Percentiles rank a stretch among this genome's conserved stretches.
These are phyloP conservation scores for Taeniopygia guttata DNA, from an alignment of 2,797 vertebrate species.

Conservation along the genomic window DNA sequence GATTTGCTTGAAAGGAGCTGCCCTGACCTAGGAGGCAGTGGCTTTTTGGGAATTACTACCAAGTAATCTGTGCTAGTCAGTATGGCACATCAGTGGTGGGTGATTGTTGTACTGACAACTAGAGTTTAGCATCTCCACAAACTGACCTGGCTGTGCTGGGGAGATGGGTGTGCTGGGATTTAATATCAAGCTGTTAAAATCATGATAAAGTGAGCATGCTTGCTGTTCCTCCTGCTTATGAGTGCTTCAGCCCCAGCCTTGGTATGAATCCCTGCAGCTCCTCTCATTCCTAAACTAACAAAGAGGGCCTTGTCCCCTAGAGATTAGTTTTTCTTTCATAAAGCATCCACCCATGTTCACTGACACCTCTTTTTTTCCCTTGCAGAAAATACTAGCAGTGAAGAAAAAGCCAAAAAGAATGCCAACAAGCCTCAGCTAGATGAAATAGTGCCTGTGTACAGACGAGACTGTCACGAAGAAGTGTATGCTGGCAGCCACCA, in stretches of 20 bases:
- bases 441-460: constrained; percentile 98
- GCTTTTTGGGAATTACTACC: background rate
- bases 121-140: background rate
- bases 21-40: background rate
- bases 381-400: constrained; percentile 82
- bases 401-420: constrained; percentile 94
- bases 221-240: background rate
- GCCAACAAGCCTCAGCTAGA: constrained; percentile 93
- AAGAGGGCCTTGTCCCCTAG: background rate
- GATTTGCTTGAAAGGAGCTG: background rate
- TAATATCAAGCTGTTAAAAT: background rate
- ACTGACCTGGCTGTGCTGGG: background rate
- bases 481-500: constrained; percentile 99
- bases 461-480: constrained; percentile 98
- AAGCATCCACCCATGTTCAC: background rate
- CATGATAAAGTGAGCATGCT: background rate
- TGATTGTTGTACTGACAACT: background rate
- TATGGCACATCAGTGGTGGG: background rate
- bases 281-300: background rate
- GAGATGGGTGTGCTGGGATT: background rate
- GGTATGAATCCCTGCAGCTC: fast-evolving
- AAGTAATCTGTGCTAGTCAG: background rate
- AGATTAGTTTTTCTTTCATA: background rate
- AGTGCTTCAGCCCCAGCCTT: background rate
- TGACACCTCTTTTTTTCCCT: background rate